Evolutionary conservation across 2,113 vertebrate species (phyloP), one percentile per base, ranked within the genome.

Genomic region (Saccopteryx leptura): DNA sequence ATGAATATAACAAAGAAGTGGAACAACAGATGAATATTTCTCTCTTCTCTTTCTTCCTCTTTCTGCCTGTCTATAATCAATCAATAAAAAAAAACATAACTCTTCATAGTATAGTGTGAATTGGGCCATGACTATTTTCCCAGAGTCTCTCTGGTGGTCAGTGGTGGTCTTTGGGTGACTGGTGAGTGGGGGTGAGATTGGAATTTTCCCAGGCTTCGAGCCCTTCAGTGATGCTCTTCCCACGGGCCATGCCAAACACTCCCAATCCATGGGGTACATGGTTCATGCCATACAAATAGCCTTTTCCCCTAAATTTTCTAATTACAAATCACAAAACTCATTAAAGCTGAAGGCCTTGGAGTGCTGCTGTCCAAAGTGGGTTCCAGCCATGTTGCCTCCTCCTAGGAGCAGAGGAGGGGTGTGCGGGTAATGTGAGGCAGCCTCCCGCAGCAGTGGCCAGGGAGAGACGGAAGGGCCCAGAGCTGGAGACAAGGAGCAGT

Each of bases 401-500:
- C 13, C 17, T 4, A 0, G 54, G 0, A 3, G 19, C 15, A 1
- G 69, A 19, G 7, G 33, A 11, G 19, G 48, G 48, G 71, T 1
- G 69, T 4, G 11, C 19, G 13, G 23, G 0, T 3, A 31, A 2
- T 1, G 3, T 1, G 13, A 19, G 88, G 60, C 50, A 58, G 13
- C 28, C 39, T 0, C 68, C 18, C 9, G 0, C 6, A 11, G 84
- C 48, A 26, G 52, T 0, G 7, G 39, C 63, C 69, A 33, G 48
- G 75, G 10, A 17, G 21, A 18, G 72, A 66, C 61, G 74, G 81
- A 78, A 13, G 48, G 26, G 31, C 54, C 12, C 17, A 7, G 74
- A 94, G 83, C 39, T n/a, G 0, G 74, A 75, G 46, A 28, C 90
- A 97, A 97, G 98, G 97, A 94, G 97, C 97, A 97, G 92, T 97